These are phyloP conservation scores for Rutilus rutilus DNA, from an alignment of 2,113 vertebrate genomes.

Conservation along the genomic window DNA sequence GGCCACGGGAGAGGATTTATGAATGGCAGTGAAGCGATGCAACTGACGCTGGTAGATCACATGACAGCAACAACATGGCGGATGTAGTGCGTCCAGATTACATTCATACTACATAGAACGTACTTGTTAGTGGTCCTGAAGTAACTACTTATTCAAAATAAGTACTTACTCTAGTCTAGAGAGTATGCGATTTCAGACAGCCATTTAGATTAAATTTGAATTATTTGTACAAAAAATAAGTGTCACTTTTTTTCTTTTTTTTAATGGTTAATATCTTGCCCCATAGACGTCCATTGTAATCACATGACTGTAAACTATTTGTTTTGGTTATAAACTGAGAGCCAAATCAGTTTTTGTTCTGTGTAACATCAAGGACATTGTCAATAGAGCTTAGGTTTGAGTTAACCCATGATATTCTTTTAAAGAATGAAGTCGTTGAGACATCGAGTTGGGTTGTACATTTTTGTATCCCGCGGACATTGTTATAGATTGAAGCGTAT, in stretches of 20 bases:
- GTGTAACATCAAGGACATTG: background rate
- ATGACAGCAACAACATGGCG: too few species aligned
- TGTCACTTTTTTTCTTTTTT: background rate
- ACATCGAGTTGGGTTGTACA: background rate
- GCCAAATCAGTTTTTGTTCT: background rate
- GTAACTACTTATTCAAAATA: too few species aligned
- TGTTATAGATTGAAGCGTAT: constrained; percentile 4
- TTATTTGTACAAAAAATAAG: background rate
- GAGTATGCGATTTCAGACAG: too few species aligned
- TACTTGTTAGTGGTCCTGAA: too few species aligned
- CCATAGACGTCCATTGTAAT: background rate
- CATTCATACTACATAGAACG: too few species aligned
- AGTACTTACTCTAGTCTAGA: too few species aligned
- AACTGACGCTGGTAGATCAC: too few species aligned
- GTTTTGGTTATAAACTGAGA: background rate
- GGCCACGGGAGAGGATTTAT: too few species aligned
- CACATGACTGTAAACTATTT: background rate
- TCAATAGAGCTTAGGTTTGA: background rate
- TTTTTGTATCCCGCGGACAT: background rate
- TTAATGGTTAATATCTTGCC: background rate
- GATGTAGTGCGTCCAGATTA: too few species aligned
- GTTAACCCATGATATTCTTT: background rate
- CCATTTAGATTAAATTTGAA: too few species aligned
- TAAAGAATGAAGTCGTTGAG: background rate
- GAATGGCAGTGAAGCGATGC: too few species aligned